Evolutionary conservation across 2,797 vertebrate species (phyloP).

Genomic region (Remorina albescens): DNA sequence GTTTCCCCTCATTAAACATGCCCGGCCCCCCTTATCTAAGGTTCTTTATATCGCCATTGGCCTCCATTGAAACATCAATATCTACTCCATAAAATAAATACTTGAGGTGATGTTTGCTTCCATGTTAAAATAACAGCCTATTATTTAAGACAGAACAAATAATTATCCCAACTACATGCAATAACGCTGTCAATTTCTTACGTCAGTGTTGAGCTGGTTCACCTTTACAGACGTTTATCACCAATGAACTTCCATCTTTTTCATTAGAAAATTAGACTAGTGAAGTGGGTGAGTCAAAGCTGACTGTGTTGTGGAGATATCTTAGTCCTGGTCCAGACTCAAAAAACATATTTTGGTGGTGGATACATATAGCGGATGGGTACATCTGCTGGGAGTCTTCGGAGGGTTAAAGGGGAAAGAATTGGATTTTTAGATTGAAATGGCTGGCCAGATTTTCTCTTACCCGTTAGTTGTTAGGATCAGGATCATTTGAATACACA

Average conservation of each 20-base stretch:
- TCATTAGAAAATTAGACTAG: conserved; percentile 18
- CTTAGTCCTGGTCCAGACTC: not conserved
- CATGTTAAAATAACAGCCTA: conserved; percentile 28
- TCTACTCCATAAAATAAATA: not conserved
- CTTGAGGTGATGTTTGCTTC: too few relatives aligned
- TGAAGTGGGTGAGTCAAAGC: conserved; percentile 23
- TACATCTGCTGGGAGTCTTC: not conserved
- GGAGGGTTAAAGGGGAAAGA: conserved; percentile 8
- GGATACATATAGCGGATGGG: not conserved
- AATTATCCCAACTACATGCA: conserved; percentile 41
- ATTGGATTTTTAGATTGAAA: not conserved
- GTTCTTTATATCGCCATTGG: not conserved
- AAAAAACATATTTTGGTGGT: not conserved
- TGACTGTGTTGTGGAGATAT: not conserved
- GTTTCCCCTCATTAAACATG: not conserved
- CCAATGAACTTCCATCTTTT: conserved; percentile 42
- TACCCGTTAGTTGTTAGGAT: too few relatives aligned
- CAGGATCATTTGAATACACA: conserved; percentile 2
- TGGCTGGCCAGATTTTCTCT: not conserved
- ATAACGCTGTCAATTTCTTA: conserved; percentile 42
- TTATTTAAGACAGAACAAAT: conserved; percentile 26
- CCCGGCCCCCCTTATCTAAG: not conserved
- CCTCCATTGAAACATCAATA: conserved; percentile 9
- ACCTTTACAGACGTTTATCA: conserved; percentile 45
- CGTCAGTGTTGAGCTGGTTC: conserved; percentile 13